Evolutionary conservation across 2,797 vertebrate species (phyloP), one percentile per base, ranked within the genome.

Genomic region (Sebastes goodei): DNA sequence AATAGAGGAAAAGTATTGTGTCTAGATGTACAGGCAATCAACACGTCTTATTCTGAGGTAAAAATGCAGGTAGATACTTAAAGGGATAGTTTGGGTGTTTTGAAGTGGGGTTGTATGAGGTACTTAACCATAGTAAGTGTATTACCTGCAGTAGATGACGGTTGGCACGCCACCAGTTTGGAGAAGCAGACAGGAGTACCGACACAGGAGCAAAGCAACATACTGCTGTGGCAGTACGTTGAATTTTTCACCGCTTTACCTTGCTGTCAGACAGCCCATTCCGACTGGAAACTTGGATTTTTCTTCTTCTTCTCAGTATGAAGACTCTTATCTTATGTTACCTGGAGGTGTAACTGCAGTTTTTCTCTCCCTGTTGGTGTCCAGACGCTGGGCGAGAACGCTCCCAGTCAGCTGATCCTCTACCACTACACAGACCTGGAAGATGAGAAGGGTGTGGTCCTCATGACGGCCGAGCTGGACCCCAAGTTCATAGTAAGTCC

Each of bases 401-500:
- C 98, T 10, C 95, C 97, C 62, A 98, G 97, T 90, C 98, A 98
- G 87, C 80, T 99, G 89, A 92, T 99, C 88, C 93, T 99, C 72
- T 97, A 98, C 92, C 98, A 99, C 90, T 99, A 97, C 86, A 92
- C 96, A 1, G 98, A 99, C 60, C 95, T 99, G 80, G 96, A 96
- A 89, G 90, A 97, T 82, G 95, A 97, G 76, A 99, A 98, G 87
- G 97, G 95, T 21, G 88, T 99, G 9, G 97, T 99, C 35, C 95
- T 99, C 57, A 97, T 99, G 97, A 98, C 96, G 3, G 97, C 98
- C 12, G 98, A 99, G 94, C 96, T 96, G 94, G 97, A 99, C 89
- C 88, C 94, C 42, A 97, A 95, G 71, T 97, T 97, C 89, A 93
- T 99, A 80, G 99, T 99, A 93, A 95, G 94, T 90, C 42, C n/a